A percentile compares a stretch with the other conserved stretches of the same genome.
These are phyloP conservation scores for Eudasyphora cyanicolor DNA, from an alignment of 2,888 invertebrate species.

Conservation along the genomic window DNA sequence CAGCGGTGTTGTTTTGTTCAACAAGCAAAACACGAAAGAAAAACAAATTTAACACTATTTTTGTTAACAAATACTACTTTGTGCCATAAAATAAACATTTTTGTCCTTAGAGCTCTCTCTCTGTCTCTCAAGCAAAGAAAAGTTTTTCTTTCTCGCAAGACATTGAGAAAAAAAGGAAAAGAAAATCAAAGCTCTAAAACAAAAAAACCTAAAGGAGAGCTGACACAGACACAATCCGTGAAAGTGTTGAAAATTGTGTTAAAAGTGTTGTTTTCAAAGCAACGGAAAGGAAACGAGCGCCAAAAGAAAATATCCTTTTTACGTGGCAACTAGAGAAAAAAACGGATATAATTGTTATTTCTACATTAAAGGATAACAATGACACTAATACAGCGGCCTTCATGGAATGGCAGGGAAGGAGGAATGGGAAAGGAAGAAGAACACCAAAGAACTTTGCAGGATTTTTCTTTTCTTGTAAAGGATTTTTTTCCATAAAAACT, in stretches of 20 bases:
- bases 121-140: background rate
- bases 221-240: background rate
- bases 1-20: background rate
- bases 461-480: background rate
- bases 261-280: background rate
- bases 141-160: background rate
- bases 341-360: slow-evolving; percentile 18
- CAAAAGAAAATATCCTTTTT: background rate
- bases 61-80: slow-evolving; percentile 30
- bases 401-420: background rate
- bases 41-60: slow-evolving; percentile 32
- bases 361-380: background rate
- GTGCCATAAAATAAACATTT: slow-evolving; percentile 19
- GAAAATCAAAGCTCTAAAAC: background rate
- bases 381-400: background rate
- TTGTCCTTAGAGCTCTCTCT: background rate
- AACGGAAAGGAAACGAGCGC: background rate
- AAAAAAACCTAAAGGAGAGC: background rate
- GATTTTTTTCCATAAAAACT: too few relatives aligned
- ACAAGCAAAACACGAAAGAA: too few relatives aligned
- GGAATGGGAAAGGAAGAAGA: background rate
- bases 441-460: background rate
- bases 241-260: slow-evolving; percentile 25
- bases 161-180: background rate
- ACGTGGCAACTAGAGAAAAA: background rate